Evolutionary conservation across 2,797 vertebrate species (phyloP).

Genomic region (Botia kubotai): DNA sequence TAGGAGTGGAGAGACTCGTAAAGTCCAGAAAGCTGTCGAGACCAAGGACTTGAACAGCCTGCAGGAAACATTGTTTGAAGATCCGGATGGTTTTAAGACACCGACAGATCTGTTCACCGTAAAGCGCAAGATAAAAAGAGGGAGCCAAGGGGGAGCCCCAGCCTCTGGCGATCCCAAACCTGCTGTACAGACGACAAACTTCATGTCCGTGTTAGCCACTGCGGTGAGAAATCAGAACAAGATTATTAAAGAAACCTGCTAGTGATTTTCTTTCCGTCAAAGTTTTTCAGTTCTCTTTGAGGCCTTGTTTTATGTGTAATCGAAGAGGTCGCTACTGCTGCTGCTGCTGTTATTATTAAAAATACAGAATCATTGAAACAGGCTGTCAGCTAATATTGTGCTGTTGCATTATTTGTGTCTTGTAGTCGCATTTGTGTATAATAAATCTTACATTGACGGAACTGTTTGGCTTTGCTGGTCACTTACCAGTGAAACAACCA

Average conservation of each 20-base stretch:
- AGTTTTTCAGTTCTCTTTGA: too few species aligned
- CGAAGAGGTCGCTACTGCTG: too few species aligned
- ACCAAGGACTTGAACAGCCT: neutral
- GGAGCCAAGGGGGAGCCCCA: neutral
- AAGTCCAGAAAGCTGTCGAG: neutral
- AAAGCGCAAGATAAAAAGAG: neutral
- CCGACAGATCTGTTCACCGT: conserved; percentile 7
- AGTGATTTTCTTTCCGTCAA: conserved; percentile 2
- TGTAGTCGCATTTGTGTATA: neutral
- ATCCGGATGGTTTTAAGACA: conserved; percentile 32
- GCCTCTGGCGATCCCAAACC: neutral
- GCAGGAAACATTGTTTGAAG: neutral
- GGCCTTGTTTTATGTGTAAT: too few species aligned
- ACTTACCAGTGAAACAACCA: neutral
- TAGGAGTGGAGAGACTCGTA: neutral
- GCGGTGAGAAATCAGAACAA: conserved; percentile 26
- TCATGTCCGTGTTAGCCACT: conserved; percentile 48
- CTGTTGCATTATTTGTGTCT: neutral
- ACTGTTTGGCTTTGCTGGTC: too few species aligned
- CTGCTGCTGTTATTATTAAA: too few species aligned
- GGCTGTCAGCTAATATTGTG: neutral
- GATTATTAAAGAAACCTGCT: conserved; percentile 53
- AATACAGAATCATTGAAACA: too few species aligned
- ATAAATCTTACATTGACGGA: neutral
- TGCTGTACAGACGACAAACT: neutral